Evolutionary conservation across 2,797 vertebrate species (phyloP).

Genomic region (Chromis chromis): DNA sequence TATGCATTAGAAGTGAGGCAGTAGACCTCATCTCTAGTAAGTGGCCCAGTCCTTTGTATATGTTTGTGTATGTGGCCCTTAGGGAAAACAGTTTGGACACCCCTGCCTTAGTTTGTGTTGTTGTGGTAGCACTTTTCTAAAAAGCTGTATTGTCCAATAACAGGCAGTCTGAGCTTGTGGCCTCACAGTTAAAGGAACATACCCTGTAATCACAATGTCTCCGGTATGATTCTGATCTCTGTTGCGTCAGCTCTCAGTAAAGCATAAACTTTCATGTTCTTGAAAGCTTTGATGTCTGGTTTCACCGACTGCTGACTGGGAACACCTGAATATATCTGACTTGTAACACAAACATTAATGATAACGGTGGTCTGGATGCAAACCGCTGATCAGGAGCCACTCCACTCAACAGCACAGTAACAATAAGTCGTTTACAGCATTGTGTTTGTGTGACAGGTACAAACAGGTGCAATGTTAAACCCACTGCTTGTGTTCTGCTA

Average conservation of each 20-base stretch:
- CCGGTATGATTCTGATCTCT: slow-evolving; percentile 1
- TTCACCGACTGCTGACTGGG: neutral
- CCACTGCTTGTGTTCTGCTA: slow-evolving; percentile 19
- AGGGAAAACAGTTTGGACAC: too few species aligned
- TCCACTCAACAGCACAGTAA: too few species aligned
- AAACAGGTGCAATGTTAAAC: slow-evolving; percentile 7
- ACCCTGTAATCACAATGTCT: neutral
- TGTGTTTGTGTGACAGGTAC: neutral
- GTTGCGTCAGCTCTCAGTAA: slow-evolving; percentile 5
- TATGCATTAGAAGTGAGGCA: too few species aligned
- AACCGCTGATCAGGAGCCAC: neutral
- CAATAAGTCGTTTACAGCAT: neutral
- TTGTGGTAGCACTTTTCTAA: neutral
- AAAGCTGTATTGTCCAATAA: neutral
- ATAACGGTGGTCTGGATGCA: too few species aligned
- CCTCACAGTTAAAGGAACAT: too few species aligned
- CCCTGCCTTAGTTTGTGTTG: neutral
- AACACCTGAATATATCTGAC: neutral
- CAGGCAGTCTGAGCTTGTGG: too few species aligned
- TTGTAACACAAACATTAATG: slow-evolving; percentile 2
- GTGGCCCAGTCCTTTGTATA: too few species aligned
- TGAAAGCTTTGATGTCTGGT: neutral
- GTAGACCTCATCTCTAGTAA: too few species aligned
- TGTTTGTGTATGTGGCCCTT: too few species aligned
- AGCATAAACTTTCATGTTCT: neutral